Evolutionary conservation across 2,113 vertebrate species (phyloP), one percentile per base, ranked within the genome.

Genomic region (Canis aureus): DNA sequence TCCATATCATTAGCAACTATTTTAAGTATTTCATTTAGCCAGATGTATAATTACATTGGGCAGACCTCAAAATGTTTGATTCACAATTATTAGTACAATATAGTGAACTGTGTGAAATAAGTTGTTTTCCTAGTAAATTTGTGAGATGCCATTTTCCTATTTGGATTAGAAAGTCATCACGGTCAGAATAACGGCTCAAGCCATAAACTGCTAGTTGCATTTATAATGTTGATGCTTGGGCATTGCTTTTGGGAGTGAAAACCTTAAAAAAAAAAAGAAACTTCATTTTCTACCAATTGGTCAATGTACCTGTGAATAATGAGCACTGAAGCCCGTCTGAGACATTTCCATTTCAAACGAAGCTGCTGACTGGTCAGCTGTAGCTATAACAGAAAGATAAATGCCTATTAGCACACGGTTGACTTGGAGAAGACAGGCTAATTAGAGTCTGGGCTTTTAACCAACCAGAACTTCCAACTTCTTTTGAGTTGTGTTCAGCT

Each of bases 271-370:
- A 71, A 89, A 88, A 87, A 89, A 88, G 4, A 69, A 9, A 0
- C 32, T 93, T 9, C 43, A 5, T 53, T 90, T 97, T 49, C 32
- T 57, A 43, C 73, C 27, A 38, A 80, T 67, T 25, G 49, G 3
- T 35, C 64, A 57, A 12, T n/a, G 97, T 99, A 99, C 99, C 99
- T 99, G 99, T 64, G 99, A 99, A 60, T 99, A 99, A 95, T 99
- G 99, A 79, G 99, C 99, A 89, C 99, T 99, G 96, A 99, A 99
- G 38, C 99, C 99, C n/a, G 99, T 98, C 97, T 99, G 99, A 89
- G 99, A 99, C 99, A 99, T 99, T 98, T 99, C 99, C 99, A 99
- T 99, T 98, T 99, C 99, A 97, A 99, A 99, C 6, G 99, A 99
- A 2, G 99, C 99, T 5, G 99, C 99, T 91, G 99, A 98, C 4